Base-by-base conservation (phyloP, 1,140 invertebrate genomes). In the Campoletis sonorensis region DNA sequence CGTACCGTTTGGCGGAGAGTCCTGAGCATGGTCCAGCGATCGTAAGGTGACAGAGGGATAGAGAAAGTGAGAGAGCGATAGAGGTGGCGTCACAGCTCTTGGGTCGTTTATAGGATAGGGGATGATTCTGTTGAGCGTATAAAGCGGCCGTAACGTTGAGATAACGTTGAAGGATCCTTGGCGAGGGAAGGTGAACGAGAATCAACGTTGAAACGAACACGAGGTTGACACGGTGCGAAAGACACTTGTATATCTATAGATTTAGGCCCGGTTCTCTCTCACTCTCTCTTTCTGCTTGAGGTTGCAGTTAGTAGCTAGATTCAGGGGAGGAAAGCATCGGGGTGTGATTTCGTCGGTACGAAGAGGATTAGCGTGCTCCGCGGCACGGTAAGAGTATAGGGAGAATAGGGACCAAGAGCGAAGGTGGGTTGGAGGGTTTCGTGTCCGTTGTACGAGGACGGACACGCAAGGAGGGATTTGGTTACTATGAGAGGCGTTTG, bases 291-390 rank as follows among this genome's bases (percentile, higher is more conserved):
- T 33, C 54, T 21, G 54, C 54, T n/a, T 45, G 40, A 21, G 23
- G 11, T 64, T 13, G 61, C 61, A 64, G 18, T 23, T 64, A n/a
- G 23, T 26, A 26, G 61, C 61, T 13, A 64, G 8, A 15, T 71
- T 80, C 79, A 71, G 82, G 79, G 40, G 51, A 54, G 79, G 54
- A 71, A 73, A 82, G 72, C 68, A 49, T 33, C 71, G 75, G 51
- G 80, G 80, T 81, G 80, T 67, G 82, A 84, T 83, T 83, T 81
- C 84, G 80, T 83, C 84, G 82, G 71, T 86, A 78, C 71, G 58
- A 68, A 81, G 84, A 86, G 85, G 85, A 86, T 87, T 86, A 87
- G 84, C 83, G 75, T 72, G 61, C 73, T 68, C 40, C 26, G 45
- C 61, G 61, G 45, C 79, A 33, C 64, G 16, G 49, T 33, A 80